Evolutionary conservation across 2,888 invertebrate species (phyloP).

Genomic region (Andrena minutula): DNA sequence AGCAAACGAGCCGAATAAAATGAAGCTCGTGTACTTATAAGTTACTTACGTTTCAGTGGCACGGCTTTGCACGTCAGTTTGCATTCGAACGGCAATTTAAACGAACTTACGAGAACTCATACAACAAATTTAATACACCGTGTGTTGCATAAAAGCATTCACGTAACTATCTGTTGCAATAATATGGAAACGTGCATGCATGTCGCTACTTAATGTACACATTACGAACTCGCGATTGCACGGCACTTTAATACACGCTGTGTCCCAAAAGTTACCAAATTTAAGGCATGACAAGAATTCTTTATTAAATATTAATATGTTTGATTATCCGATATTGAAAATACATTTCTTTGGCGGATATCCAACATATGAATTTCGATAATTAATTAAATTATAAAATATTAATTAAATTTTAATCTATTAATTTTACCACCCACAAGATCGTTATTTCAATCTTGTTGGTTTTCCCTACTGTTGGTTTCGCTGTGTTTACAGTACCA

Average conservation of each 20-base stretch:
- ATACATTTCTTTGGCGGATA: not conserved
- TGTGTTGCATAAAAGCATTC: conserved; percentile 12
- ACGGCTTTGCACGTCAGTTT: not conserved
- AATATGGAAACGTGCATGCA: conserved; percentile 9
- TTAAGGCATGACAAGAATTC: no score
- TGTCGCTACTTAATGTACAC: not conserved
- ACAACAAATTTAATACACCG: conserved; percentile 14
- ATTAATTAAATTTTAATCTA: conserved; percentile 18
- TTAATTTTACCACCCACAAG: not conserved
- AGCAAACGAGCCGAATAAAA: conserved; percentile 2
- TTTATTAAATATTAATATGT: no score
- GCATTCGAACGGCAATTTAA: conserved; percentile 23
- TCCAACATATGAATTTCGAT: conserved; percentile 15
- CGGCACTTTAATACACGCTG: no score
- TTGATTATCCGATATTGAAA: no score
- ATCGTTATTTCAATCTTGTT: not conserved
- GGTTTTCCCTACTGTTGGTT: not conserved
- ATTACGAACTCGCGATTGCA: not conserved
- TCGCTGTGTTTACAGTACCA: no score
- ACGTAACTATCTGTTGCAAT: conserved; percentile 21
- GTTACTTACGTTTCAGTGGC: not conserved
- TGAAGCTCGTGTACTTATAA: not conserved
- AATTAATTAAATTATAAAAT: not conserved
- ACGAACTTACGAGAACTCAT: conserved; percentile 3
- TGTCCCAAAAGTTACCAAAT: no score